Percentiles rank a stretch among this genome's conserved stretches.
These are phyloP conservation scores for Asbolus verrucosus DNA, from an alignment of 1,140 invertebrate genomes.

Conservation along the genomic window DNA sequence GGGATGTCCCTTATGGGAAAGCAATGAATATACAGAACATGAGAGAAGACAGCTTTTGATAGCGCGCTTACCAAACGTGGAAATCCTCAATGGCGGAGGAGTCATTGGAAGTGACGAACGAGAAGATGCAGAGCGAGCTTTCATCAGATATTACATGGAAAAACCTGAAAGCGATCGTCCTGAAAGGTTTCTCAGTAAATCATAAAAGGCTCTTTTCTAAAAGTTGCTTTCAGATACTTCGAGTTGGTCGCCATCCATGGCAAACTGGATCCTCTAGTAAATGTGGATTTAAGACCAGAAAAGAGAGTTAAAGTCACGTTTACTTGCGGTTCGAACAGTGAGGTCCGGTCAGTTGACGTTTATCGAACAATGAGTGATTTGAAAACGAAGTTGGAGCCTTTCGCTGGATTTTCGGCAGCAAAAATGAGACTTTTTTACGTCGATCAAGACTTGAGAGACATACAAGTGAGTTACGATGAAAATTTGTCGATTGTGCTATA, in stretches of 20 bases:
- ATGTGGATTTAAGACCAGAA: conserved; percentile 86
- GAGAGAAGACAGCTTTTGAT: conserved; percentile 87
- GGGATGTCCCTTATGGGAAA: conserved; percentile 77
- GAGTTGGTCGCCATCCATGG: conserved; percentile 86
- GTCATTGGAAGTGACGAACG: conserved; percentile 84
- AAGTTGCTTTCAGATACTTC: conserved; percentile 73
- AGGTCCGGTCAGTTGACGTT: conserved; percentile 81
- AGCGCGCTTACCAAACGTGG: conserved; percentile 86
- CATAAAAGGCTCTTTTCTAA: conserved; percentile 57
- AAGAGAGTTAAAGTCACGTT: conserved; percentile 88
- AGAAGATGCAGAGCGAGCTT: conserved; percentile 92
- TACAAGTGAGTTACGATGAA: conserved; percentile 61
- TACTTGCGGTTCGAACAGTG: conserved; percentile 79
- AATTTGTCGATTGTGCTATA: conserved; percentile 5
- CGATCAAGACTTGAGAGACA: conserved; percentile 78
- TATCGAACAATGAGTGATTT: conserved; percentile 83
- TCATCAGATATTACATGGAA: conserved; percentile 92
- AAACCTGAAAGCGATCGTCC: conserved; percentile 83
- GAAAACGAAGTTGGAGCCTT: conserved; percentile 81
- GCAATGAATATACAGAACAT: conserved; percentile 86
- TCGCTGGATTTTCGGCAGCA: conserved; percentile 82
- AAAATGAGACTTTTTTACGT: conserved; percentile 90
- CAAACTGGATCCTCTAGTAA: conserved; percentile 86
- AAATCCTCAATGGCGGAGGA: conserved; percentile 89
- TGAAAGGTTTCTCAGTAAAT: conserved; percentile 70